Conservation (phyloP, 1,140 invertebrate species). For the Phymastichus coffea region DNA sequence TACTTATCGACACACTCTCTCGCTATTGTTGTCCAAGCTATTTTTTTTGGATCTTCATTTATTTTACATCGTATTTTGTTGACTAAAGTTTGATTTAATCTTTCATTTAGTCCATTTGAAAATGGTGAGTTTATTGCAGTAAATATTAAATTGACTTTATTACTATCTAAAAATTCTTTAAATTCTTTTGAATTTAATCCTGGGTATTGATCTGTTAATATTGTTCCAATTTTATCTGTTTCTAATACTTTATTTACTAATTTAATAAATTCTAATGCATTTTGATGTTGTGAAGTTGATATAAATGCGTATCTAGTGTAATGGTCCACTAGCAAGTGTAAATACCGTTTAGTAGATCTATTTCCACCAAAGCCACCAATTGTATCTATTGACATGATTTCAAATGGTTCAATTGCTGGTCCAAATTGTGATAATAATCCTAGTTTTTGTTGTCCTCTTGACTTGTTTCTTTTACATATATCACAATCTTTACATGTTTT, state of each 20-base stretch:
- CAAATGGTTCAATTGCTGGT: slow-evolving; percentile 32
- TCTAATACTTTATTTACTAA: slow-evolving; percentile 34
- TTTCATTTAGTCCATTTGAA: slow-evolving; percentile 28
- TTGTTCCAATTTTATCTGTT: slow-evolving; percentile 34
- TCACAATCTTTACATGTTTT: slow-evolving; percentile 16
- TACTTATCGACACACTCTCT: slow-evolving; percentile 19
- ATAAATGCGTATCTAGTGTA: slow-evolving; percentile 43
- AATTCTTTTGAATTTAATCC: slow-evolving; percentile 29
- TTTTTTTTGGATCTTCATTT: slow-evolving; percentile 14
- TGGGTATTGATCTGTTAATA: slow-evolving; percentile 29
- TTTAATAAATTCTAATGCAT: slow-evolving; percentile 45
- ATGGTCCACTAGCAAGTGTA: slow-evolving; percentile 39
- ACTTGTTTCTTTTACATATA: slow-evolving; percentile 30
- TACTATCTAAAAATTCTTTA: slow-evolving; percentile 23
- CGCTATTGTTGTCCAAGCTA: slow-evolving; percentile 21
- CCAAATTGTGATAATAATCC: slow-evolving; percentile 33
- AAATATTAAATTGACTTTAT: slow-evolving; percentile 24
- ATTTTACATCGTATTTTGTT: slow-evolving; percentile 22
- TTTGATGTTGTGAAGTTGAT: slow-evolving; percentile 42
- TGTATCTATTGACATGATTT: slow-evolving; percentile 47
- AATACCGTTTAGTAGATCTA: slow-evolving; percentile 40
- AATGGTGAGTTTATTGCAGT: slow-evolving; percentile 22
- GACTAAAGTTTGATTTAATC: slow-evolving; percentile 26
- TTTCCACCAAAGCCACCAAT: slow-evolving; percentile 41
- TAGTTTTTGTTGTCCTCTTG: slow-evolving; percentile 17